Evolutionary conservation across 2,113 vertebrate genomes (phyloP).

Genomic region (Enhydra lutris): DNA sequence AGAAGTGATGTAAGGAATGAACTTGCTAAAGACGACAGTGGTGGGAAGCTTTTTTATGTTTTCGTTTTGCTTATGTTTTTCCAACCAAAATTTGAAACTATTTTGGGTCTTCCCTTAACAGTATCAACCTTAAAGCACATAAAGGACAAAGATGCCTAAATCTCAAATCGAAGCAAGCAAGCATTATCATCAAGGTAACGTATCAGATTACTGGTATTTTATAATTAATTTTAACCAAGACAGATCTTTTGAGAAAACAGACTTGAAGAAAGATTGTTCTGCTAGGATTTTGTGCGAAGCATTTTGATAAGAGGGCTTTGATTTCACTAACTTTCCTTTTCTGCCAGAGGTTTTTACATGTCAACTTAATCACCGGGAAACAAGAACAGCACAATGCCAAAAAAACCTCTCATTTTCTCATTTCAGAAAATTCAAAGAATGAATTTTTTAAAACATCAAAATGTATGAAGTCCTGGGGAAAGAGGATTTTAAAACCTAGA

Average conservation of each 20-base stretch:
- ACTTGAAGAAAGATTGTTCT: slow-evolving; percentile 5
- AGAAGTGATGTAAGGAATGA: slow-evolving; percentile 71
- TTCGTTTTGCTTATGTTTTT: not conserved
- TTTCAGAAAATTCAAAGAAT: slow-evolving; percentile 56
- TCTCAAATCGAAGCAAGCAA: slow-evolving; percentile 63
- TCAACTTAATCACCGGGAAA: slow-evolving; percentile 25
- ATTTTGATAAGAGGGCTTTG: not conserved
- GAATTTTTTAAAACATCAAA: slow-evolving; percentile 28
- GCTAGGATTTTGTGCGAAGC: not conserved
- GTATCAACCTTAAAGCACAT: slow-evolving; percentile 61
- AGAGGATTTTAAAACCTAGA: slow-evolving; percentile 9
- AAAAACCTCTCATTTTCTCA: slow-evolving; percentile 49
- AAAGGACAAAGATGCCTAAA: slow-evolving; percentile 58
- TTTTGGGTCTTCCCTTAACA: slow-evolving; percentile 50
- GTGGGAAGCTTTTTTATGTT: not conserved
- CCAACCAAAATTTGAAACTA: not conserved
- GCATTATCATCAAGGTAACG: slow-evolving; percentile 58
- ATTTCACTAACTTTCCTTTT: not conserved
- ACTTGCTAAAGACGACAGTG: not conserved
- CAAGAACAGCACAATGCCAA: not conserved
- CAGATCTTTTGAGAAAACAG: not conserved
- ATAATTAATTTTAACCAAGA: not conserved
- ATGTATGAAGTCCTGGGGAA: not conserved
- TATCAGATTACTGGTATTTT: not conserved
- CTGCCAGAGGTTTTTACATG: not conserved